phyloP scores from a whole-genome alignment of 2,888 invertebrate genomes.

The Willowsia nigromaculata region DNA sequence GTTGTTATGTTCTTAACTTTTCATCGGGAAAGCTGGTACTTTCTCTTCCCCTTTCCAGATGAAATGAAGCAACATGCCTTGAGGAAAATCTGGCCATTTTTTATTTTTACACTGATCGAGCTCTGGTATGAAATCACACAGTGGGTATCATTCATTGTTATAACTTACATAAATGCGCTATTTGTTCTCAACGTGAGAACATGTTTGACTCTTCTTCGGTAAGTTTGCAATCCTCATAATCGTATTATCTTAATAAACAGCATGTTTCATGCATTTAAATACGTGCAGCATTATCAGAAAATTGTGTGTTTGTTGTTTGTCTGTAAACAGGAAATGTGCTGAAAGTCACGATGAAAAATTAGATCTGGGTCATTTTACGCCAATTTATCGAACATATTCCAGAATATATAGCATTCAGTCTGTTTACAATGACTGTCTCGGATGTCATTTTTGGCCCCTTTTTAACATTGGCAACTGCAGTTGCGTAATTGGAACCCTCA shows the following conservation, averaged over 20 bases:
- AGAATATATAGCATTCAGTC: background rate
- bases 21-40: conserved; percentile 15
- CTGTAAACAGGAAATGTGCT: too few species aligned
- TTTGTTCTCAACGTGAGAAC: conserved; percentile 16
- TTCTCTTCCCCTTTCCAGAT: conserved; percentile 21
- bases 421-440: background rate
- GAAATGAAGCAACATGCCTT: conserved; percentile 15
- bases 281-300: too few species aligned
- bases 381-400: background rate
- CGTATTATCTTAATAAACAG: too few species aligned
- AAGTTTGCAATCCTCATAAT: too few species aligned
- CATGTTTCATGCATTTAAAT: too few species aligned
- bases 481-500: conserved; percentile 10
- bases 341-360: too few species aligned
- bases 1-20: conserved; percentile 28
- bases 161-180: conserved; percentile 24
- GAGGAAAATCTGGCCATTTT: conserved; percentile 19
- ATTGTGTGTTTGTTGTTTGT: too few species aligned
- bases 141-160: conserved; percentile 31
- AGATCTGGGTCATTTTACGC: too few species aligned
- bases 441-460: conserved; percentile 21
- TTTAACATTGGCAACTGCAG: background rate
- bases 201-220: background rate
- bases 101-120: conserved; percentile 23
- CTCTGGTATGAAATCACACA: conserved; percentile 30